Base-by-base conservation (phyloP, 2,797 vertebrate species). In the Neosilurus mollespiculum region DNA sequence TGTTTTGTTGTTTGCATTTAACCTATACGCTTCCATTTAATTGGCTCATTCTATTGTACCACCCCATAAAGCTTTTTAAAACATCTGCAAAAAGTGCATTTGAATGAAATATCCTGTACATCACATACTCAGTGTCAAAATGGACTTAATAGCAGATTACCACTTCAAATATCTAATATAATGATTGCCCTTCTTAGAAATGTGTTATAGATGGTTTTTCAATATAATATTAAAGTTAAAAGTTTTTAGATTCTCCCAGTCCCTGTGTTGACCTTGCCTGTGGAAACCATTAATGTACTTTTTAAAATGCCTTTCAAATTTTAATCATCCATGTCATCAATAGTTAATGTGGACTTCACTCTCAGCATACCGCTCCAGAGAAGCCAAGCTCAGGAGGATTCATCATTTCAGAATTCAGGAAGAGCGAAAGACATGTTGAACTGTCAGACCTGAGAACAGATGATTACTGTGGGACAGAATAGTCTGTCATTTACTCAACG, bases 321-420 rank as follows among this genome's bases (percentile, higher is more conserved):
- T 83, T 85, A 62, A 87, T 88, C 64, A 85, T 81, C 81, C 43
- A 70, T 76, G 70, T 86, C 71, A 83, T 84, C 80, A 87, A 84
- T 82, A 82, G 30, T 87, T 82, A 86, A 86, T 64, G 73, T 65
- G 49, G 83, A 73, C 81, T 78, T 81, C 30, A 64, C 66, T 84
- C 53, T 78, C 51, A 56, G 82, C 34, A 9, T 22, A n/a, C 53
- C 56, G 53, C 34, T 67, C 61, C 54, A 66, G 16, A 72, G 37
- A 78, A 75, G 56, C 26, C 6, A 70, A 69, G 76, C 81, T 72
- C 51, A 73, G 71, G 89, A 34, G 10, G 56, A 53, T 81, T 81
- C 43, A 69, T 43, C 24, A 1, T 51, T 80, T 80, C 58, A 80
- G 51, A 34, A 75, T 66, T 66, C 69, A 80, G 69, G 7, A 71